Conservation (phyloP, 2,113 vertebrate genomes). For the Zootoca vivipara region DNA sequence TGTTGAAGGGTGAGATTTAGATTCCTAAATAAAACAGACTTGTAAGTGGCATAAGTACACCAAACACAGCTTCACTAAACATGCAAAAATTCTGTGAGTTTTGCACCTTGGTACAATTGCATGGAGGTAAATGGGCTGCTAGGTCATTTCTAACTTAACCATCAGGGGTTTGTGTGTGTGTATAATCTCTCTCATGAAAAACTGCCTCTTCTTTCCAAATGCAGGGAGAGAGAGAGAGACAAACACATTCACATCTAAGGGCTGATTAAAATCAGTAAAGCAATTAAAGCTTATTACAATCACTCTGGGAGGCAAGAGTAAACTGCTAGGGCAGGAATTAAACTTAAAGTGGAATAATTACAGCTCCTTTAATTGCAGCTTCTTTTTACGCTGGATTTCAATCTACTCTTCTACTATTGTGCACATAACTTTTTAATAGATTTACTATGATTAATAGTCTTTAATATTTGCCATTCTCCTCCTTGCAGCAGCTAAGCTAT, state of each 20-base stretch:
- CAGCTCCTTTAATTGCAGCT: slow-evolving; percentile 18
- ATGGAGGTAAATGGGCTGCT: neutral
- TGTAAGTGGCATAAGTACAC: neutral
- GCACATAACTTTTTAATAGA: neutral
- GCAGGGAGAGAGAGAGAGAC: neutral
- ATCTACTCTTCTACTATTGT: neutral
- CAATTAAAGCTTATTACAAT: slow-evolving; percentile 4
- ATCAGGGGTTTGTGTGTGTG: neutral
- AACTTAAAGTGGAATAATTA: slow-evolving; percentile 13
- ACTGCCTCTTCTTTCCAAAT: neutral
- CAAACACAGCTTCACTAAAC: neutral
- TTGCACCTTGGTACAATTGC: neutral
- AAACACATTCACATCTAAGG: neutral
- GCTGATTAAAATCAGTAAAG: slow-evolving; percentile 20
- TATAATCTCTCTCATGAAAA: neutral
- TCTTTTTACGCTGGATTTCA: neutral
- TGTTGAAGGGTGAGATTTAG: neutral
- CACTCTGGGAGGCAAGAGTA: neutral
- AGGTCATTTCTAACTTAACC: neutral
- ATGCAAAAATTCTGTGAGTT: neutral
- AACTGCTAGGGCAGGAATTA: neutral
- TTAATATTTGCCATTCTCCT: neutral
- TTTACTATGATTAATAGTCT: neutral
- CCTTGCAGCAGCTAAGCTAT: neutral
- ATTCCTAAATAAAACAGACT: neutral